Evolutionary conservation across 2,888 invertebrate species (phyloP).

Genomic region (Drosophila niveifrons): DNA sequence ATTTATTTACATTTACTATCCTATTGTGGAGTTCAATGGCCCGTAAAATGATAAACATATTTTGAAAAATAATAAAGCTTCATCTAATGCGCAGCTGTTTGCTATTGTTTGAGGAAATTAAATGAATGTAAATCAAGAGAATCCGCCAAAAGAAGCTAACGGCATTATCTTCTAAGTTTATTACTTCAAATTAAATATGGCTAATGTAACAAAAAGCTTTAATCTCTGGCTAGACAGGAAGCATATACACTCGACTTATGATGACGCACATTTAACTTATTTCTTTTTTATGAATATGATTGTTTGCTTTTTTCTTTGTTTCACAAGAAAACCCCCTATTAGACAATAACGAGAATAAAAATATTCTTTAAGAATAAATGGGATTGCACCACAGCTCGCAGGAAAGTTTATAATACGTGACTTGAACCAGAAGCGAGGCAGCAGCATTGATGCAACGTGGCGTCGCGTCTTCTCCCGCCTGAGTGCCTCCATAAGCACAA

Average conservation of each 20-base stretch:
- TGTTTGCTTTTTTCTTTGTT: slow-evolving; percentile 21
- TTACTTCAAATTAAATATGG: slow-evolving; percentile 6
- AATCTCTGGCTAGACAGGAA: slow-evolving; percentile 5
- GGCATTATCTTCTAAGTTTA: background rate
- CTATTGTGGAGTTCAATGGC: slow-evolving; percentile 53
- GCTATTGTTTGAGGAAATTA: background rate
- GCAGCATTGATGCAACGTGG: slow-evolving; percentile 20
- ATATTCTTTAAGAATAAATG: slow-evolving; percentile 47
- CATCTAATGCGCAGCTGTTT: background rate
- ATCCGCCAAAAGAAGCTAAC: background rate
- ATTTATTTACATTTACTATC: slow-evolving; percentile 43
- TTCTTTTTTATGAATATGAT: slow-evolving; percentile 38
- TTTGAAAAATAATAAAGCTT: slow-evolving; percentile 12
- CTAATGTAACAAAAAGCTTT: background rate
- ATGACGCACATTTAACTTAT: slow-evolving; percentile 28
- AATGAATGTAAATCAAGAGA: background rate
- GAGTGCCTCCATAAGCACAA: slow-evolving; percentile 44
- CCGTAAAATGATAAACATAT: slow-evolving; percentile 31
- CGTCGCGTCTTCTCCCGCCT: slow-evolving; percentile 32
- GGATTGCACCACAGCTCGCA: slow-evolving; percentile 44
- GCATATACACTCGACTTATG: slow-evolving; percentile 22
- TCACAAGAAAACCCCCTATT: slow-evolving; percentile 24
- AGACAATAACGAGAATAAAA: slow-evolving; percentile 43
- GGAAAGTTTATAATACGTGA: slow-evolving; percentile 76
- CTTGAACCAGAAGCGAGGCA: slow-evolving; percentile 45